phyloP scores from a whole-genome alignment of 2,113 vertebrate species.

The Capreolus pygargus region DNA sequence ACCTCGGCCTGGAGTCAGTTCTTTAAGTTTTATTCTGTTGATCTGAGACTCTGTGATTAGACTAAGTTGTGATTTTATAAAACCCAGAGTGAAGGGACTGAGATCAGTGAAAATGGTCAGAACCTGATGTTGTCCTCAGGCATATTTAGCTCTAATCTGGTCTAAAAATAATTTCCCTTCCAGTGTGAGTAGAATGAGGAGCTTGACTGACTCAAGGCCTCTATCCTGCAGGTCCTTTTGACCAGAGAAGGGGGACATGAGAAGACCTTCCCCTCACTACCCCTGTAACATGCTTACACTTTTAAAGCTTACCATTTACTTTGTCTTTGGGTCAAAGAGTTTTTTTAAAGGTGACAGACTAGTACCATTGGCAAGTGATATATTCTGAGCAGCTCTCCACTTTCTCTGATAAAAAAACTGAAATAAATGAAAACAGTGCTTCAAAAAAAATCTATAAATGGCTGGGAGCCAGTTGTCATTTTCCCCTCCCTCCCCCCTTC shows the following conservation, averaged over 20 bases:
- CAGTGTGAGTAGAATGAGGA: not conserved
- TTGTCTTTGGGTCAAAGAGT: constrained; percentile 29
- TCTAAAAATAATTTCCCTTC: not conserved
- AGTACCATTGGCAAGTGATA: not conserved
- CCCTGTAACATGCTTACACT: not conserved
- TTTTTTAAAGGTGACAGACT: constrained; percentile 23
- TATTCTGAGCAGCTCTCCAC: not conserved
- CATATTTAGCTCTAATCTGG: not conserved
- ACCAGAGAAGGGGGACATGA: not conserved
- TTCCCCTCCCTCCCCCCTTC: not conserved
- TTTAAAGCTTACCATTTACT: not conserved
- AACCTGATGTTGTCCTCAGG: not conserved
- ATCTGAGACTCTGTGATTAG: not conserved
- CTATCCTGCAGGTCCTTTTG: not conserved
- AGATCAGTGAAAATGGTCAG: not conserved
- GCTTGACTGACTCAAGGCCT: not conserved
- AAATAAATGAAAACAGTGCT: constrained; percentile 55
- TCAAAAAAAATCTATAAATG: constrained; percentile 26
- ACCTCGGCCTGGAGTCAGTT: not conserved
- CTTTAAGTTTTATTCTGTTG: not conserved
- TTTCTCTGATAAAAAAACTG: constrained; percentile 54
- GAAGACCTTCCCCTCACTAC: not conserved
- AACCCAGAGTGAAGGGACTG: not conserved
- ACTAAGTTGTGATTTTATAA: not conserved
- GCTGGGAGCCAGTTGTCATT: constrained; percentile 1